phyloP scores from a whole-genome alignment of 2,797 vertebrate species.

The Sebastes minor region DNA sequence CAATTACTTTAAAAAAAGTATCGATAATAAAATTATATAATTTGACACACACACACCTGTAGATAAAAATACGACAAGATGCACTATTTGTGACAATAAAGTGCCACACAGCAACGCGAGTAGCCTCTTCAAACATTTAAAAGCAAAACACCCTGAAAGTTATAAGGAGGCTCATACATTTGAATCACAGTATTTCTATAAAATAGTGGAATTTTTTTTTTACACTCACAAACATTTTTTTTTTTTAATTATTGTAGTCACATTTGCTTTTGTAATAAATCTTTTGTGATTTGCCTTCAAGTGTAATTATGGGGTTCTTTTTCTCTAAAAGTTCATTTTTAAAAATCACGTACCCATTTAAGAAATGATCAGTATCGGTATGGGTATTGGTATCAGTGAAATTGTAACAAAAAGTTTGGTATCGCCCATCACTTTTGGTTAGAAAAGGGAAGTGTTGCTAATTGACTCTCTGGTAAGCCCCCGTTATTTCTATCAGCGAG shows the following conservation, averaged over 20 bases:
- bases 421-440: neutral
- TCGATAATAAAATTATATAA: no score
- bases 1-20: no score
- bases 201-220: neutral
- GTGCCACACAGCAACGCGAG: neutral
- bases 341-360: neutral
- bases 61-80: neutral
- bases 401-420: neutral
- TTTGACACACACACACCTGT: no score
- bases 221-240: neutral
- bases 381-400: neutral
- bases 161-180: neutral
- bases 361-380: neutral
- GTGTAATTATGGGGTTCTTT: neutral
- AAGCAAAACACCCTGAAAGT: neutral
- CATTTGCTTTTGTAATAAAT: neutral
- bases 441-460: neutral
- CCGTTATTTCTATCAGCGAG: constrained; percentile 1
- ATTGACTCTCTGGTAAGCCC: neutral
- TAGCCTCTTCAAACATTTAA: neutral
- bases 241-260: neutral
- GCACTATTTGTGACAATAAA: neutral
- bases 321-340: fast-evolving
- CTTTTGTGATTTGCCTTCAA: neutral
- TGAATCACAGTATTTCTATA: neutral